Percentiles rank a stretch among this genome's conserved stretches.
These are phyloP conservation scores for Conus ventricosus DNA, from an alignment of 1,140 invertebrate genomes.

Conservation along the genomic window DNA sequence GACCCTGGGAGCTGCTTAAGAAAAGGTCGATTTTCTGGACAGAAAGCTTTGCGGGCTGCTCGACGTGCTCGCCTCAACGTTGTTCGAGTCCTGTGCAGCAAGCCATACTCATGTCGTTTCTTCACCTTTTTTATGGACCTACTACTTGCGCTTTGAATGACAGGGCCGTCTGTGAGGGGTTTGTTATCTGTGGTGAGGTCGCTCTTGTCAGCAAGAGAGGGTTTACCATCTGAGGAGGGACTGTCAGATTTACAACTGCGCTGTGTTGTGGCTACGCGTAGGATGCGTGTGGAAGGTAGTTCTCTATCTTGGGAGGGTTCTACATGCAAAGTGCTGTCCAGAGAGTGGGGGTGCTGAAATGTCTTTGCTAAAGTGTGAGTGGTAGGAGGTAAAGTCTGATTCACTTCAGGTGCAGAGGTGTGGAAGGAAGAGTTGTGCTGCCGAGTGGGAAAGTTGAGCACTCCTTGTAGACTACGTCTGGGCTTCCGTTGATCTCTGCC, in stretches of 20 bases:
- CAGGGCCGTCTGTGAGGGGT: not conserved
- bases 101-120: conserved; percentile 24
- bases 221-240: not conserved
- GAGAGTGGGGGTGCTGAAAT: not conserved
- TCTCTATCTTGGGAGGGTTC: not conserved
- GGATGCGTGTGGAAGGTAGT: not conserved
- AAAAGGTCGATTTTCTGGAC: conserved; percentile 47
- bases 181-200: not conserved
- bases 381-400: conserved; percentile 13
- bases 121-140: conserved; percentile 19
- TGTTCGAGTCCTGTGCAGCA: conserved; percentile 44
- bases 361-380: not conserved
- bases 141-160: not conserved
- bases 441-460: not conserved
- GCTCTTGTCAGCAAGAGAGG: not conserved
- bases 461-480: not conserved
- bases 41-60: conserved; percentile 49
- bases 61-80: conserved; percentile 40
- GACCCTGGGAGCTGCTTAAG: conserved; percentile 24
- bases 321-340: not conserved
- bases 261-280: conserved; percentile 10
- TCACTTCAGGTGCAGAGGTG: not conserved
- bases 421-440: not conserved
- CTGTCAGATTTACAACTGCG: not conserved
- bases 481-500: not conserved